Evolutionary conservation across 2,797 vertebrate species (phyloP), one percentile per base, ranked within the genome.

Genomic region (Sebastes hubbsi): DNA sequence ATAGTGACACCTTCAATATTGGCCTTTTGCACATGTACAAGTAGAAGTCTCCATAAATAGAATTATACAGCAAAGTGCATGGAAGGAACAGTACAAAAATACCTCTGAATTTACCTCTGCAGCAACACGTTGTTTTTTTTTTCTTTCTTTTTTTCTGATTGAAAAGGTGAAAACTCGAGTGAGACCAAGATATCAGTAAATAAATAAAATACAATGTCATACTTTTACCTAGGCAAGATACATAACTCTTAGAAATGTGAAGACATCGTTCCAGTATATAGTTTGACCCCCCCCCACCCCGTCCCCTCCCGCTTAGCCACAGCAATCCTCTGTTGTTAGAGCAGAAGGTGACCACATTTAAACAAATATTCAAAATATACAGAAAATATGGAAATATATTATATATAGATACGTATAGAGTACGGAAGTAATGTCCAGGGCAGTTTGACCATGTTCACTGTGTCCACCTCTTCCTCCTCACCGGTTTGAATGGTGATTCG

Each of bases 311-410:
- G 9, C 71, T 69, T 59, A 82, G 79, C 88, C 90, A 87, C 86
- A 91, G 78, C 82, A 73, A 86, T 87, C 87, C 89, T 86, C 87
- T 83, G 85, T 83, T 76, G 74, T 75, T 75, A 88, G 82, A 92
- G 87, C 84, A 90, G 86, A 87, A 91, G 90, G 94, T 95, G 94
- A 94, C 89, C 94, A 96, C 95, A 96, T 91, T 94, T 94, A 95
- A 96, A 96, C 91, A 94, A 95, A 96, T 95, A 96, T 95, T 96
- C 95, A 96, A 96, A 97, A 96, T 96, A 95, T 96, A 97, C 95
- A 97, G 92, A 94, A 96, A 95, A 95, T 88, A 66, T 95, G 95
- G 89, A 95, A 96, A 95, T 95, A 94, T 94, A 94, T 92, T 95
- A 95, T 96, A 97, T 85, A 55, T 95, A 95, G 90, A 95, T 95